Conservation (phyloP, 2,888 invertebrate genomes). For the Pantelozetes paolii region DNA sequence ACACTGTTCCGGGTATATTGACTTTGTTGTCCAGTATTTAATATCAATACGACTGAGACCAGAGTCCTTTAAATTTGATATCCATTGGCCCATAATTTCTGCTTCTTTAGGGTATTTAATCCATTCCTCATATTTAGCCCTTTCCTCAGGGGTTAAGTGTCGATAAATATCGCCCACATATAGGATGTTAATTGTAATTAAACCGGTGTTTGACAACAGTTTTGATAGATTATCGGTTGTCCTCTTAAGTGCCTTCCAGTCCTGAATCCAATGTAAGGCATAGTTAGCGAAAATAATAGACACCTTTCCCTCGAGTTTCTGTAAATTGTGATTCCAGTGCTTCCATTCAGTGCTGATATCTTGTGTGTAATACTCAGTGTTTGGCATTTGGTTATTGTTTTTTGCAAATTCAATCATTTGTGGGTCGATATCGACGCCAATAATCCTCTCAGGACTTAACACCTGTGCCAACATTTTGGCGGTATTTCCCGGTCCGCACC, state of each 20-base stretch:
- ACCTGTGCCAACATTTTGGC: constrained; percentile 7
- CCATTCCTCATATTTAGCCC: neutral
- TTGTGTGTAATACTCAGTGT: constrained; percentile 35
- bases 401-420: constrained; percentile 36
- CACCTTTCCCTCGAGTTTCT: constrained; percentile 22
- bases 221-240: constrained; percentile 22
- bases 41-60: constrained; percentile 7
- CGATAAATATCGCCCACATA: constrained; percentile 37
- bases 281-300: constrained; percentile 40
- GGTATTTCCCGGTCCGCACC: constrained; percentile 41
- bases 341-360: constrained; percentile 7
- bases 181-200: constrained; percentile 29
- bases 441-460: constrained; percentile 2
- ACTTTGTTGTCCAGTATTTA: constrained; percentile 18
- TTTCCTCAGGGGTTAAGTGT: neutral
- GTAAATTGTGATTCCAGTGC: constrained; percentile 28
- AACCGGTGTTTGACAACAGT: constrained; percentile 22
- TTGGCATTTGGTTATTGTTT: neutral
- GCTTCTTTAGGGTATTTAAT: constrained; percentile 19
- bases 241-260: neutral
- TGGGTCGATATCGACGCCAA: constrained; percentile 39
- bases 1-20: neutral
- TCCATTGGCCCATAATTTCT: constrained; percentile 16
- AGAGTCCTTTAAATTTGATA: neutral
- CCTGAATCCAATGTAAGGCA: constrained; percentile 36